phyloP scores from a whole-genome alignment of 2,113 vertebrate species.

The Ariopsis seemanni region DNA sequence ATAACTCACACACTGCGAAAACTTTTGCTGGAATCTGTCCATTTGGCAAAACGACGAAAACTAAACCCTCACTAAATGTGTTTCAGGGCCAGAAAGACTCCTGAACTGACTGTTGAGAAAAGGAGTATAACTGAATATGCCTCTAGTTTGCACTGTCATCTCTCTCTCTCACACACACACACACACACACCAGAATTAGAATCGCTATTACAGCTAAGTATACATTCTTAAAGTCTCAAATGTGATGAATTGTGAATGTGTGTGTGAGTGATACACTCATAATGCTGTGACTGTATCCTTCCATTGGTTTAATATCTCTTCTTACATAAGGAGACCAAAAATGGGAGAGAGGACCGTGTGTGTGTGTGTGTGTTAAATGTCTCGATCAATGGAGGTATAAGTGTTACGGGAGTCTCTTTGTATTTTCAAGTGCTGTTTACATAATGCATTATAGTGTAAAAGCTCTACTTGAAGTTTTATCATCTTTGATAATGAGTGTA shows the following conservation, averaged over 20 bases:
- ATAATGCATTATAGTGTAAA: slow-evolving; percentile 27
- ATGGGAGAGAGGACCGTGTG: not conserved
- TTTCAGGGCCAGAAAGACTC: not conserved
- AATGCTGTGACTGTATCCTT: not conserved
- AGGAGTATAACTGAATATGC: slow-evolving; percentile 25
- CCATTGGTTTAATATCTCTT: not conserved
- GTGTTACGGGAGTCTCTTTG: slow-evolving; percentile 11
- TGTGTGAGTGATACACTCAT: not conserved
- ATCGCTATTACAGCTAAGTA: not conserved
- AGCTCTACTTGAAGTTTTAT: slow-evolving; percentile 32
- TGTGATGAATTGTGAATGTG: not conserved
- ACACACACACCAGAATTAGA: not conserved
- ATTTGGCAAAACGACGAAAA: not conserved
- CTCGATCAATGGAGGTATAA: not conserved
- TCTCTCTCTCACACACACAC: not conserved
- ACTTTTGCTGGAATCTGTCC: not conserved
- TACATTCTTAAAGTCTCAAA: not conserved
- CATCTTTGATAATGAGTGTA: not conserved
- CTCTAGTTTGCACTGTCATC: not conserved
- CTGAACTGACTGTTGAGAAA: slow-evolving; percentile 3
- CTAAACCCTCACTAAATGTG: not conserved
- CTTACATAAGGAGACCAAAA: slow-evolving; percentile 3
- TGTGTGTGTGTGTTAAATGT: slow-evolving; percentile 5
- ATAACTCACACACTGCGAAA: not conserved
- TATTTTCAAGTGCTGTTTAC: slow-evolving; percentile 35